Evolutionary conservation across 2,113 vertebrate species (phyloP).

Genomic region (Erythrolamprus reginae): DNA sequence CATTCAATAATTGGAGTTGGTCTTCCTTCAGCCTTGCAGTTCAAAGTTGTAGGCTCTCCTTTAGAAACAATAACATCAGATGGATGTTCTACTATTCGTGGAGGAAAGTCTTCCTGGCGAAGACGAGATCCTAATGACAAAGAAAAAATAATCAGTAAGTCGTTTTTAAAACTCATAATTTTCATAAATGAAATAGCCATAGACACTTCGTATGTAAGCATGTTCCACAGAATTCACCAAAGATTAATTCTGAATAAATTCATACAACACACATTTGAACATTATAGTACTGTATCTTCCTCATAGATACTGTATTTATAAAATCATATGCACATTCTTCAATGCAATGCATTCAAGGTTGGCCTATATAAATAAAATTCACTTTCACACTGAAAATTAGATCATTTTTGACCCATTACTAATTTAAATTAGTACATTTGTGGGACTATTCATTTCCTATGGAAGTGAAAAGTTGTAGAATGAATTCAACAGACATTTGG

Average conservation of each 20-base stretch:
- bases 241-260: neutral
- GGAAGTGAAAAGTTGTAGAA: neutral
- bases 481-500: neutral
- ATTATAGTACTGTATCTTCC: neutral
- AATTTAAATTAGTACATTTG: neutral
- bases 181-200: neutral
- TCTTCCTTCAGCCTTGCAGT: constrained; percentile 97
- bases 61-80: constrained; percentile 98
- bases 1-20: constrained; percentile 94
- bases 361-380: neutral
- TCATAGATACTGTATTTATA: neutral
- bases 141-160: too few relatives aligned
- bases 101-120: constrained; percentile 95
- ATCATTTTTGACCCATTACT: neutral
- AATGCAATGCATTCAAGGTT: neutral
- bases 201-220: neutral
- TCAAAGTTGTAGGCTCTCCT: constrained; percentile 95
- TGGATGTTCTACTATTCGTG: constrained; percentile 95
- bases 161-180: neutral
- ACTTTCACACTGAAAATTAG: neutral
- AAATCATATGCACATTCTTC: neutral
- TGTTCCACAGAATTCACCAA: neutral
- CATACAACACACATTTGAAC: neutral
- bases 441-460: neutral
- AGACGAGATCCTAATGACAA: constrained; percentile 86